Evolutionary conservation across 2,113 vertebrate genomes (phyloP).

Genomic region (Ameiurus melas): DNA sequence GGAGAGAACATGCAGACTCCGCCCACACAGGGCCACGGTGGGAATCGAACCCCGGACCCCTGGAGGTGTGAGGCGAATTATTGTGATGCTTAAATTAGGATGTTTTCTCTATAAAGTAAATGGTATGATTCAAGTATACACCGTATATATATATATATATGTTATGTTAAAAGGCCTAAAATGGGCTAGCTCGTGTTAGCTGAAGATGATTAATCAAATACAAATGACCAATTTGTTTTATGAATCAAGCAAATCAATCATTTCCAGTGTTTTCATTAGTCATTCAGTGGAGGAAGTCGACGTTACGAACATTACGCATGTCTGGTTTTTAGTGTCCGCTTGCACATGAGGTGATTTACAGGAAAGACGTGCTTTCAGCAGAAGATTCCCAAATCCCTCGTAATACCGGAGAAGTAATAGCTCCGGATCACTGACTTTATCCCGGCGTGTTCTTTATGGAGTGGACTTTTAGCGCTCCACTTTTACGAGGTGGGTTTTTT

Average conservation of each 20-base stretch:
- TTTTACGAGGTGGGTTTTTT: constrained; percentile 24
- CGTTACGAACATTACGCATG: background rate
- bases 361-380: background rate
- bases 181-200: too few species aligned
- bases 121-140: too few species aligned
- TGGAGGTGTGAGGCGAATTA: too few species aligned
- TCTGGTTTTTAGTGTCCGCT: constrained; percentile 41
- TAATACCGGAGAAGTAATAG: constrained; percentile 26
- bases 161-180: background rate
- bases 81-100: background rate
- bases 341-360: constrained; percentile 43
- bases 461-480: constrained; percentile 29
- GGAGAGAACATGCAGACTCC: too few species aligned
- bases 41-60: too few species aligned
- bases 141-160: too few species aligned
- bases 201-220: background rate
- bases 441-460: constrained; percentile 18
- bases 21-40: too few species aligned
- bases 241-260: background rate
- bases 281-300: background rate
- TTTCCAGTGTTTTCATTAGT: background rate
- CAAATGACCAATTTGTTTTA: background rate
- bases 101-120: background rate
- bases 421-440: constrained; percentile 41
- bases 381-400: constrained; percentile 33